phyloP scores from a whole-genome alignment of 2,113 vertebrate species.

The Amphiprion percula region DNA sequence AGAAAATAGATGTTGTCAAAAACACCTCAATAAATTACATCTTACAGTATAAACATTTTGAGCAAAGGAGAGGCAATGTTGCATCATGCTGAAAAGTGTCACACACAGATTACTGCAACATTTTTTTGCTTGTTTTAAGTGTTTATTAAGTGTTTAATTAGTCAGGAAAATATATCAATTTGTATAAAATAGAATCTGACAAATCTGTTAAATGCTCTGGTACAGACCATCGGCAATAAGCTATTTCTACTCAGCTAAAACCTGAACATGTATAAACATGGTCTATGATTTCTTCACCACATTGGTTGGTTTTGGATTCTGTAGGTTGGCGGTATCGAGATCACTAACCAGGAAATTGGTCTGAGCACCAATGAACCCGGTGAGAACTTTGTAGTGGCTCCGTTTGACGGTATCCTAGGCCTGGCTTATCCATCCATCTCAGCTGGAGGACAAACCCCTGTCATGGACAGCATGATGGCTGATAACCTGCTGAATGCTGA shows the following conservation, averaged over 20 bases:
- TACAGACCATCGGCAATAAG: no score
- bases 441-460: slow-evolving; percentile 60
- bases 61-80: no score
- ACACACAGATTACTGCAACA: no score
- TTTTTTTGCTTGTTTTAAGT: no score
- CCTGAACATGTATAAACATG: no score
- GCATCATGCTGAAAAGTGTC: no score
- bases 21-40: background rate
- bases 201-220: no score
- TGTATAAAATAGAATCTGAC: no score
- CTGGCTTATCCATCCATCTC: slow-evolving; percentile 69
- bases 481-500: slow-evolving; percentile 51
- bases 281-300: background rate
- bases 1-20: no score
- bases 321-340: slow-evolving; percentile 81
- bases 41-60: background rate
- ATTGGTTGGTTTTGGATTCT: background rate
- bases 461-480: slow-evolving; percentile 75
- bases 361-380: slow-evolving; percentile 75
- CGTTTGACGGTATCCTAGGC: slow-evolving; percentile 76
- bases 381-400: slow-evolving; percentile 61
- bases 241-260: no score
- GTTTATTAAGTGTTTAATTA: no score
- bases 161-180: no score
- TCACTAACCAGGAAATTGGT: slow-evolving; percentile 74